Evolutionary conservation across 2,113 vertebrate species (phyloP).

Genomic region (Psettodes erumei): DNA sequence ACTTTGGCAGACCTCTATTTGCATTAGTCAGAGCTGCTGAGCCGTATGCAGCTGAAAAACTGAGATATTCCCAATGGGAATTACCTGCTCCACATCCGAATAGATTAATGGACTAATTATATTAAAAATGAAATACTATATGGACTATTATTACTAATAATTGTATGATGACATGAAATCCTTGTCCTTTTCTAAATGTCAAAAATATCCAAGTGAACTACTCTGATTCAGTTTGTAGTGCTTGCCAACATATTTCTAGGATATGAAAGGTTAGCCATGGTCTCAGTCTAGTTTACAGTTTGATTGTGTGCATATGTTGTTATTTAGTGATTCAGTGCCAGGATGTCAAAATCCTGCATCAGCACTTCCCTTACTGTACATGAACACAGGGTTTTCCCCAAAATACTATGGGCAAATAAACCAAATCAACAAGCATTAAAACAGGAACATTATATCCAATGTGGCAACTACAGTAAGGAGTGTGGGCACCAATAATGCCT

Average conservation of each 20-base stretch:
- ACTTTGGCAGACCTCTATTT: conserved; percentile 21
- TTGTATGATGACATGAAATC: not conserved
- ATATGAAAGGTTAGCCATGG: conserved; percentile 23
- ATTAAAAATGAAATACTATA: conserved; percentile 12
- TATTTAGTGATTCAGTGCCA: conserved; percentile 67
- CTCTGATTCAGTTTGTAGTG: conserved; percentile 3
- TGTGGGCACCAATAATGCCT: conserved; percentile 56
- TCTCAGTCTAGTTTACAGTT: conserved; percentile 36
- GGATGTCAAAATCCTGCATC: conserved; percentile 67
- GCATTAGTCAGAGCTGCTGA: conserved; percentile 51
- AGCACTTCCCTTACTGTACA: conserved; percentile 64
- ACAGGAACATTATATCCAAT: conserved; percentile 68
- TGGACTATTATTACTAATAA: not conserved
- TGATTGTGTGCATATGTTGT: conserved; percentile 65
- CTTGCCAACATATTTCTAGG: conserved; percentile 3
- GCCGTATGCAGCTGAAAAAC: conserved; percentile 11
- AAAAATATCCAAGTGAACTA: not conserved
- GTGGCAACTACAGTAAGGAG: conserved; percentile 50
- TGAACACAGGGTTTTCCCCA: conserved; percentile 63
- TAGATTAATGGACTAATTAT: conserved; percentile 18
- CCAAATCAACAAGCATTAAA: conserved; percentile 67
- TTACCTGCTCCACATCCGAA: conserved; percentile 38
- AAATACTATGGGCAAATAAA: conserved; percentile 65
- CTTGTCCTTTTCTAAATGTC: not conserved
- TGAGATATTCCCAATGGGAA: conserved; percentile 7